phyloP scores from a whole-genome alignment of 2,113 vertebrate genomes.

The Sinocyclocheilus grahami region DNA sequence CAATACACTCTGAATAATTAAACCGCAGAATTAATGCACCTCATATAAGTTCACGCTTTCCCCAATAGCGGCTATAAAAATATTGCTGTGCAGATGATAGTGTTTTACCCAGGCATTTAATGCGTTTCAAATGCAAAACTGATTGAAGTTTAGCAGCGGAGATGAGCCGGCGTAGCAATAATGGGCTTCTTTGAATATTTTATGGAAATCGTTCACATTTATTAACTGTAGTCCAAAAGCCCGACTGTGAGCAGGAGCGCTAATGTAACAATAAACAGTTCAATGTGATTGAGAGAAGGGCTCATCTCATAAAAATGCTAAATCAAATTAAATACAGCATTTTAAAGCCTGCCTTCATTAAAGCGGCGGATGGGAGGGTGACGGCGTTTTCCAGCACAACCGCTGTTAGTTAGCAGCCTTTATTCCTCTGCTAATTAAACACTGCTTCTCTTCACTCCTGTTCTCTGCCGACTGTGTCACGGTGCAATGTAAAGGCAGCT shows the following conservation, averaged over 20 bases:
- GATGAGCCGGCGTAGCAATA: constrained; percentile 77
- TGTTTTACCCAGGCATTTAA: constrained; percentile 75
- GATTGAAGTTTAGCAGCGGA: constrained; percentile 78
- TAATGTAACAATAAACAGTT: constrained; percentile 76
- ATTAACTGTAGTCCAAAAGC: constrained; percentile 71
- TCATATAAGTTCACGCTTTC: constrained; percentile 68
- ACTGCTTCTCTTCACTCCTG: neutral
- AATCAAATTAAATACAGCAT: constrained; percentile 79
- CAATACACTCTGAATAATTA: constrained; percentile 67
- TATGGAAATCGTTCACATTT: constrained; percentile 80
- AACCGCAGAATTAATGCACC: constrained; percentile 70
- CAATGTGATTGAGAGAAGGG: constrained; percentile 77
- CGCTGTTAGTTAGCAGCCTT: neutral
- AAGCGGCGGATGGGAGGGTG: constrained; percentile 55
- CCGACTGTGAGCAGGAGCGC: constrained; percentile 72
- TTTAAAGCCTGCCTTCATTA: constrained; percentile 75
- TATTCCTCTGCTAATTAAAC: neutral
- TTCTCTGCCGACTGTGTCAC: neutral
- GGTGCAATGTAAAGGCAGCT: neutral
- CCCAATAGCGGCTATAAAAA: constrained; percentile 70
- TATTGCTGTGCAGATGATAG: constrained; percentile 75
- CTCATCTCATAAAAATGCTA: constrained; percentile 77
- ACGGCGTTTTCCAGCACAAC: constrained; percentile 53
- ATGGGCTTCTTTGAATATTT: constrained; percentile 82
- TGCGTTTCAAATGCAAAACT: constrained; percentile 80